These are phyloP conservation scores for Caenorhabditis sp. DNA, from an alignment of 2,888 invertebrate genomes.

Conservation along the genomic window DNA sequence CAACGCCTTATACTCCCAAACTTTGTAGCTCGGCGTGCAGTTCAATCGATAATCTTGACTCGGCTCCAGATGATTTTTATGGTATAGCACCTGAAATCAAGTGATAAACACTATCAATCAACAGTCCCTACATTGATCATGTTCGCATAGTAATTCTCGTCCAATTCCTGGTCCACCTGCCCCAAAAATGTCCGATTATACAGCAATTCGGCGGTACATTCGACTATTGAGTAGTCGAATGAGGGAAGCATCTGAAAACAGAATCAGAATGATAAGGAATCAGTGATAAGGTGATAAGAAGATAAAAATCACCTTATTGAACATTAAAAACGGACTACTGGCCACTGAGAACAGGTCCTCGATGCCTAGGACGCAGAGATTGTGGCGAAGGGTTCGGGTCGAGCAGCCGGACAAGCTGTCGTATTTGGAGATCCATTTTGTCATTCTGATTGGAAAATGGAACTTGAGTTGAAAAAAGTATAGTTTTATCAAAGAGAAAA, in stretches of 20 bases:
- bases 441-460: conserved; percentile 55
- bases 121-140: conserved; percentile 60
- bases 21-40: neutral
- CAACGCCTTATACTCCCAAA: too few relatives aligned
- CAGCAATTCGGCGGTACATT: conserved; percentile 67
- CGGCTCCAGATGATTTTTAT: neutral
- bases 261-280: too few relatives aligned
- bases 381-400: conserved; percentile 40
- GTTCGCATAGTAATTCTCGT: conserved; percentile 63
- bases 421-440: conserved; percentile 40
- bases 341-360: conserved; percentile 59
- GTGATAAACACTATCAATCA: neutral
- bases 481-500: too few relatives aligned
- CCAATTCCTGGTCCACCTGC: conserved; percentile 58
- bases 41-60: neutral
- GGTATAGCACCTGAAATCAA: neutral
- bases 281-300: neutral
- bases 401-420: conserved; percentile 34
- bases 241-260: conserved; percentile 68
- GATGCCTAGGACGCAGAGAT: conserved; percentile 60
- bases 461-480: too few relatives aligned
- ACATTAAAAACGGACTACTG: conserved; percentile 60
- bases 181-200: conserved; percentile 66
- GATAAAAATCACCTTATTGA: conserved; percentile 46
- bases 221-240: conserved; percentile 66